Percentiles rank a stretch among this genome's conserved stretches.
Conservation (phyloP, 2,888 invertebrate genomes). For the Schizaphis graminum region DNA sequence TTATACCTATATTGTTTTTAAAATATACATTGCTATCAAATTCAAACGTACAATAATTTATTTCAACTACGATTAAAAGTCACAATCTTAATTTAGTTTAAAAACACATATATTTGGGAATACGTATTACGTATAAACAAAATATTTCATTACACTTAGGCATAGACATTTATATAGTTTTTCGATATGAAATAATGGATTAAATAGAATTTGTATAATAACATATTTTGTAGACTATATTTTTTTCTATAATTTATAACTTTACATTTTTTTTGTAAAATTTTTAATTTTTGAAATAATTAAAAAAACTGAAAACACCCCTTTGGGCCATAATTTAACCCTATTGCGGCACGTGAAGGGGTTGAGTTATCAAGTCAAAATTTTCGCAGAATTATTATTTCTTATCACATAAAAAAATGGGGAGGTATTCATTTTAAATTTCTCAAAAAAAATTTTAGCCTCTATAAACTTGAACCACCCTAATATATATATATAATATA, state of each 20-base stretch:
- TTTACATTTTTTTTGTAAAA: not conserved
- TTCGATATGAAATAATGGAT: not conserved
- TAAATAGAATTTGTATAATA: not conserved
- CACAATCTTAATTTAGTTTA: no score
- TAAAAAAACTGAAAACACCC: not conserved
- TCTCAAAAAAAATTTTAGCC: not conserved
- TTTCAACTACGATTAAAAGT: no score
- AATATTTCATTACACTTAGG: no score
- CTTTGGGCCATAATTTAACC: not conserved
- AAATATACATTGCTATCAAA: no score
- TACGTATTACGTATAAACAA: no score
- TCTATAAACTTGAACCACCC: not conserved
- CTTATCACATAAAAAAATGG: constrained; percentile 1
- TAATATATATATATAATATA: no score
- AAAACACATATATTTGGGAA: no score
- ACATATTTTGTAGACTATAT: not conserved
- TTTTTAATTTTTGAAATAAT: not conserved
- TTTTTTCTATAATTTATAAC: not conserved
- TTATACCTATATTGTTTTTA: no score
- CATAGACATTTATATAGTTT: not conserved
- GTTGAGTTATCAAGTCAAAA: no score
- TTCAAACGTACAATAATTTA: no score
- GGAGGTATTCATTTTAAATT: not conserved
- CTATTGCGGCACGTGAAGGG: not conserved
- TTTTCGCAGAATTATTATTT: not conserved